A percentile compares a stretch with the other conserved stretches of the same genome.
Conservation (phyloP, 2,888 invertebrate genomes). For the Parnassius mnemosyne region DNA sequence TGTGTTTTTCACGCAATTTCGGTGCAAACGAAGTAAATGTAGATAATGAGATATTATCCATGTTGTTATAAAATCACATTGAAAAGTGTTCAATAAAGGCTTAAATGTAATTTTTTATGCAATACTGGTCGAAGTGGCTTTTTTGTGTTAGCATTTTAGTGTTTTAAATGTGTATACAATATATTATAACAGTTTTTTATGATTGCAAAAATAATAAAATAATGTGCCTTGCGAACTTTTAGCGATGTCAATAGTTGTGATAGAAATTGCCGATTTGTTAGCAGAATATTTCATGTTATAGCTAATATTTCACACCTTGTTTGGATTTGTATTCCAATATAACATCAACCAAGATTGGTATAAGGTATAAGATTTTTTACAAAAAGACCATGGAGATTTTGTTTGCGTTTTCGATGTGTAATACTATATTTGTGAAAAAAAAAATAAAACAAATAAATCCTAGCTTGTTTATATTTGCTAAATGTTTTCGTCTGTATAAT, state of each 20-base stretch:
- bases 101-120: neutral
- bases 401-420: too few species aligned
- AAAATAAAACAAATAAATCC: too few species aligned
- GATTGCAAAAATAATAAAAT: conserved; percentile 17
- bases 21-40: too few species aligned
- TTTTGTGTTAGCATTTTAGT: conserved; percentile 10
- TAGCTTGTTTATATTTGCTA: too few species aligned
- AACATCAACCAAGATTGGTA: too few species aligned
- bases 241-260: conserved; percentile 22
- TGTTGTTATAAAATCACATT: conserved; percentile 2
- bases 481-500: too few species aligned
- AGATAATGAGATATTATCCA: neutral
- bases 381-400: too few species aligned
- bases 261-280: conserved; percentile 12
- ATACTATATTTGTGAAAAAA: too few species aligned
- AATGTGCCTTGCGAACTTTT: conserved; percentile 26
- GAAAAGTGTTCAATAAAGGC: neutral
- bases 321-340: neutral
- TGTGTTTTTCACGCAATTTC: too few species aligned
- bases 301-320: neutral
- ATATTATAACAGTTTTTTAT: conserved; percentile 13
- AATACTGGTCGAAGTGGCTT: conserved; percentile 8
- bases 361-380: too few species aligned
- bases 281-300: conserved; percentile 3
- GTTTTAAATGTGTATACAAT: conserved; percentile 16